Evolutionary conservation across 2,113 vertebrate species (phyloP).

Genomic region (Ondatra zibethicus): DNA sequence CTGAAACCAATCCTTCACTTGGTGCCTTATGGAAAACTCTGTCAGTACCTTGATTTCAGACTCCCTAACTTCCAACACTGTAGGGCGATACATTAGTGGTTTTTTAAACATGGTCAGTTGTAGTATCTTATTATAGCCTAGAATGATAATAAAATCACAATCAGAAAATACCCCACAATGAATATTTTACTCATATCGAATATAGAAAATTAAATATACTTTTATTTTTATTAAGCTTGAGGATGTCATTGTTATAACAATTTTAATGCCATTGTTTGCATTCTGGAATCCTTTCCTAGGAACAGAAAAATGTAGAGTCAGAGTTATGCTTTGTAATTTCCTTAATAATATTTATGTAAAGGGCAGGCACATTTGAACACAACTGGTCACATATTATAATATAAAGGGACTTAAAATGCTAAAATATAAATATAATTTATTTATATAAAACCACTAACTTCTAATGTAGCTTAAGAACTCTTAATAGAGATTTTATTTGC

Average conservation of each 20-base stretch:
- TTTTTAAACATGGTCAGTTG: not conserved
- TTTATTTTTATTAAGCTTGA: constrained; percentile 8
- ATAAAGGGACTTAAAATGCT: not conserved
- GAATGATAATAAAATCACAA: not conserved
- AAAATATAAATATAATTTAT: not conserved
- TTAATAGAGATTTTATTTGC: not conserved
- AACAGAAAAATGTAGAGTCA: not conserved
- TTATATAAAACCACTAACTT: not conserved
- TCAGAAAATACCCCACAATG: not conserved
- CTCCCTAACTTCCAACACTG: not conserved
- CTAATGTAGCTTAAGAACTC: not conserved
- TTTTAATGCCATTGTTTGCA: not conserved
- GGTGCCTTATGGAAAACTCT: not conserved
- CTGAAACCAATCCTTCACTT: not conserved
- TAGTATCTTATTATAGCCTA: not conserved
- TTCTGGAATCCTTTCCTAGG: not conserved
- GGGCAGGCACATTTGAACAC: not conserved
- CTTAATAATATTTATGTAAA: not conserved
- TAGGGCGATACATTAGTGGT: not conserved
- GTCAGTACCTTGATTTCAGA: not conserved
- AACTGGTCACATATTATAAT: not conserved
- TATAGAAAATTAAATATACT: not conserved
- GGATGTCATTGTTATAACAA: not conserved
- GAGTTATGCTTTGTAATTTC: not conserved
- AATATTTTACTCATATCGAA: constrained; percentile 4